Conservation (phyloP, 2,113 vertebrate genomes). For the Theristicus caerulescens region DNA sequence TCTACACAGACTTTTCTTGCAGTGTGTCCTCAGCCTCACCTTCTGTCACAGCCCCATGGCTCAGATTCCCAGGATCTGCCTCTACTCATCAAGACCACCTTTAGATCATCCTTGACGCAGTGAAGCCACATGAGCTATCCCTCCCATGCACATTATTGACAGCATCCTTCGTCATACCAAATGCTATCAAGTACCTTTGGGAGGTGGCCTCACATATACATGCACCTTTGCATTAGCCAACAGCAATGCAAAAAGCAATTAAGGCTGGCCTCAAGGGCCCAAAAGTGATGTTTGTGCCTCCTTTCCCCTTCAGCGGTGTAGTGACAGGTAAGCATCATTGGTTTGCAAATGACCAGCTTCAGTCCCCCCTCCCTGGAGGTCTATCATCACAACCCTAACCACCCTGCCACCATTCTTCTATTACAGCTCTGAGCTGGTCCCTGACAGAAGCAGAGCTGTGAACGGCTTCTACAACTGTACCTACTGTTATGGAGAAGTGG, state of each 20-base stretch:
- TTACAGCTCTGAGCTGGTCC: background rate
- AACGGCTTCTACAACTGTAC: background rate
- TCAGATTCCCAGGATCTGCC: background rate
- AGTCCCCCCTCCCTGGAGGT: background rate
- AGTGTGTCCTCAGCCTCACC: background rate
- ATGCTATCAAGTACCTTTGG: background rate
- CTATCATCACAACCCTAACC: background rate
- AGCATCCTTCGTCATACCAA: background rate
- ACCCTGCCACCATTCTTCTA: background rate
- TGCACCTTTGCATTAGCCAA: background rate
- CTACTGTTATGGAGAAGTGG: background rate
- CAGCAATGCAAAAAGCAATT: background rate
- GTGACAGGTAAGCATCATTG: background rate
- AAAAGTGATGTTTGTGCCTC: background rate
- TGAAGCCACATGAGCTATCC: background rate
- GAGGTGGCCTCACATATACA: background rate
- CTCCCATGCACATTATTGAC: background rate
- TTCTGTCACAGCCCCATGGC: background rate
- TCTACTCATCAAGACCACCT: background rate
- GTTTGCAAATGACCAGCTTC: background rate
- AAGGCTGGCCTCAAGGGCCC: background rate
- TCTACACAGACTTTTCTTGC: background rate
- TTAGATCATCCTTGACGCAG: background rate
- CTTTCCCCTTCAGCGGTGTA: background rate
- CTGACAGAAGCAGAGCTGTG: background rate